A percentile compares a stretch with the other conserved stretches of the same genome.
phyloP scores from a whole-genome alignment of 2,113 vertebrate genomes.

The Zootoca vivipara region DNA sequence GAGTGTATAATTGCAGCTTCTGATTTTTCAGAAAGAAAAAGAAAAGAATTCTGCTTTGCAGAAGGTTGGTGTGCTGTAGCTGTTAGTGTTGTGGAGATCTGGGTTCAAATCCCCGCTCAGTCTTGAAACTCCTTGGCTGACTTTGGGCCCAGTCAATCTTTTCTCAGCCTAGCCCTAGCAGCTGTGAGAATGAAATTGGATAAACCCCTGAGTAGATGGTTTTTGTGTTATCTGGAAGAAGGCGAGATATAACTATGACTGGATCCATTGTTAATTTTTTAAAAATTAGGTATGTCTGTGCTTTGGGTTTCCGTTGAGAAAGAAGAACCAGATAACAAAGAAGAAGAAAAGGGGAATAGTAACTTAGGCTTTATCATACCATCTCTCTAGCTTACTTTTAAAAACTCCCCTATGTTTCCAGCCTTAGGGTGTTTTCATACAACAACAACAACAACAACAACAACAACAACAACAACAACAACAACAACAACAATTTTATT shows the following conservation, averaged over 20 bases:
- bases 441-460: too few relatives aligned
- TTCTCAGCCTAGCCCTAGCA: neutral
- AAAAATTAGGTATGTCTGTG: neutral
- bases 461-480: too few relatives aligned
- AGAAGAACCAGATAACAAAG: too few relatives aligned
- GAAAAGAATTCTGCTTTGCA: neutral
- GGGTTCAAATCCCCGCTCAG: neutral
- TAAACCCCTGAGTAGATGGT: neutral
- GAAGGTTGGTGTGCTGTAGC: neutral
- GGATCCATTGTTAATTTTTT: neutral
- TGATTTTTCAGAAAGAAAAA: neutral
- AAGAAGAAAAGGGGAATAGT: too few relatives aligned
- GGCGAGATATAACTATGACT: neutral
- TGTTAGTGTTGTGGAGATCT: neutral
- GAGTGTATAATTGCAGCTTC: neutral
- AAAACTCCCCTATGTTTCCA: too few relatives aligned
- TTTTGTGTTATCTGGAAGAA: neutral
- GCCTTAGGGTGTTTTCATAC: too few relatives aligned
- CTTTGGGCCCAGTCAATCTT: neutral
- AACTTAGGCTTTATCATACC: too few relatives aligned
- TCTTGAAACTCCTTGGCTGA: neutral
- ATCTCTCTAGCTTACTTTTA: too few relatives aligned
- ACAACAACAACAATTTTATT: too few relatives aligned
- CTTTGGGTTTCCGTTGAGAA: too few relatives aligned
- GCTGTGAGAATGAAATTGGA: neutral